These are phyloP conservation scores for Eciton burchellii DNA, from an alignment of 1,140 invertebrate genomes.

Conservation along the genomic window DNA sequence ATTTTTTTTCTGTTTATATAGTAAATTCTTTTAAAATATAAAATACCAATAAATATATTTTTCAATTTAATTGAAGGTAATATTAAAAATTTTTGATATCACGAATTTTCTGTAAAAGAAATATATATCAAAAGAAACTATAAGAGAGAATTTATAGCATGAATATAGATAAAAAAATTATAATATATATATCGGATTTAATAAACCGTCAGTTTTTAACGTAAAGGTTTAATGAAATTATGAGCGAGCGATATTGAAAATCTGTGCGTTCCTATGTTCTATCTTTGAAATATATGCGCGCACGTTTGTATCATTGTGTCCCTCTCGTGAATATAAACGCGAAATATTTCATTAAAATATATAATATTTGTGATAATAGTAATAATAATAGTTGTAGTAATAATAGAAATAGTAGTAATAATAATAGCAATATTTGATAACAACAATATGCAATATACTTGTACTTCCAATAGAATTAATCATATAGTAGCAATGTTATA, in stretches of 20 bases:
- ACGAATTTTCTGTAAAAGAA: constrained; percentile 32
- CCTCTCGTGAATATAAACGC: constrained; percentile 60
- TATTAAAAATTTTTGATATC: constrained; percentile 5
- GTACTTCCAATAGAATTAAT: constrained; percentile 34
- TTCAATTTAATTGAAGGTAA: neutral
- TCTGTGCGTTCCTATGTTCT: constrained; percentile 61
- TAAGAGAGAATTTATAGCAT: neutral
- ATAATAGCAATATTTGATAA: constrained; percentile 14
- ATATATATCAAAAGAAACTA: constrained; percentile 21
- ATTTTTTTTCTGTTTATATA: constrained; percentile 2
- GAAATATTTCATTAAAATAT: constrained; percentile 64
- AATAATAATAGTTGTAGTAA: constrained; percentile 42
- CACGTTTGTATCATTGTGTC: constrained; percentile 59
- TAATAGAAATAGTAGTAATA: constrained; percentile 36
- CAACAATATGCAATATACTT: constrained; percentile 40
- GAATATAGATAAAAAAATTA: neutral
- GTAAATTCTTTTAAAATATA: neutral
- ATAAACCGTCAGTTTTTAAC: neutral
- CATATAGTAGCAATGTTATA: constrained; percentile 41
- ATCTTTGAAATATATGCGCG: constrained; percentile 55
- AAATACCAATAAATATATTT: constrained; percentile 14
- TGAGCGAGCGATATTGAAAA: constrained; percentile 51
- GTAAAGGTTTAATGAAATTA: neutral
- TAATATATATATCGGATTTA: no score
- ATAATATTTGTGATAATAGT: constrained; percentile 61